Evolutionary conservation across 2,888 invertebrate species (phyloP), one percentile per base, ranked within the genome.

Genomic region (Thecocarcelia acutangulata): DNA sequence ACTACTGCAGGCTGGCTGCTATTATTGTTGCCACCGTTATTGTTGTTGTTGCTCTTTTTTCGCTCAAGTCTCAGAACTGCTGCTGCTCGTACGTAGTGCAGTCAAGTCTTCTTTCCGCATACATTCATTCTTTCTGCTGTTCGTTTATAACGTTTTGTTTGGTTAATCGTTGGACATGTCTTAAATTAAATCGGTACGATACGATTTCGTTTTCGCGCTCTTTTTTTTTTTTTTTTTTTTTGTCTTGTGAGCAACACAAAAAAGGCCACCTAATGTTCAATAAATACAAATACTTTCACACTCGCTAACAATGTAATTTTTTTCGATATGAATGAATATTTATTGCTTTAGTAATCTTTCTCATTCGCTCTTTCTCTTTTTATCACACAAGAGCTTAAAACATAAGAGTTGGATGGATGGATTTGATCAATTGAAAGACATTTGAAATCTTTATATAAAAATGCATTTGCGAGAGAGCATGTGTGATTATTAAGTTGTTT

Each of bases 231-330:
- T n/a, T n/a, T n/a, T n/a, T n/a, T n/a, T n/a, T n/a, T n/a, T n/a
- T n/a, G n/a, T n/a, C n/a, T n/a, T 19, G 44, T 69, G 52, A 61
- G 70, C 82, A 58, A 40, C 44, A 56, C 12, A 50, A 33, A 64
- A 44, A 37, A 69, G 59, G 66, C 78, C 72, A 79, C 72, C 78
- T 72, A 78, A 78, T 78, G 78, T 54, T 72, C 42, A 58, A 63
- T 74, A 66, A 79, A 73, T 63, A 68, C 73, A 68, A 89, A 88
- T 89, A 90, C 89, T 90, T 90, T 90, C 90, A 90, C 90, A 90
- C 90, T 90, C 88, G 88, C 87, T 87, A 86, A 90, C 90, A 90
- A 90, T 90, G 87, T 85, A 82, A 80, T 75, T 73, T 50, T 24
- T n/a, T 61, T 61, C 4, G 50, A 17, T 21, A 40, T 44, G 63